Percentiles rank a stretch among this genome's conserved stretches.
Conservation (phyloP, 2,797 vertebrate species). For the Anguilla anguilla region DNA sequence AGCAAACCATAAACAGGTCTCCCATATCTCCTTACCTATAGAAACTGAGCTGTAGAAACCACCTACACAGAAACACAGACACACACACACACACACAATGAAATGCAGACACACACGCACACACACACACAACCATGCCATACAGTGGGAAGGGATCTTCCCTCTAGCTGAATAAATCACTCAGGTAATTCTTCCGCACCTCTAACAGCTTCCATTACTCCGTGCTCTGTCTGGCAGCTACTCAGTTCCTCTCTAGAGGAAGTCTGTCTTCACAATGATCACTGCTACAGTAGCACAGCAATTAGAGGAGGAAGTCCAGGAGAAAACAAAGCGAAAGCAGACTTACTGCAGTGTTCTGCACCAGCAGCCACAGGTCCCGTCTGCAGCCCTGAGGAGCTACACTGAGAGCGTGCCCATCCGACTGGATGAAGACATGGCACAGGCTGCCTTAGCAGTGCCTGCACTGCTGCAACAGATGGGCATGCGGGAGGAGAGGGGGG, state of each 20-base stretch:
- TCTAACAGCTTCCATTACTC: neutral
- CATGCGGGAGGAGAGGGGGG: neutral
- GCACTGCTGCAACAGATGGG: conserved; percentile 23
- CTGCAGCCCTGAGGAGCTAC: neutral
- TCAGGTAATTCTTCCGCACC: neutral
- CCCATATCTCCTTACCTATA: neutral
- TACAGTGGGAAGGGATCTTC: neutral
- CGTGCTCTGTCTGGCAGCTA: neutral
- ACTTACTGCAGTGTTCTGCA: neutral
- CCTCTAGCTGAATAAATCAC: neutral
- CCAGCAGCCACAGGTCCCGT: neutral
- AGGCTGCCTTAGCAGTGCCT: neutral
- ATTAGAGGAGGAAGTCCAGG: neutral
- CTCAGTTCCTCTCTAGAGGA: neutral
- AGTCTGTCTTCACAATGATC: too few species aligned
- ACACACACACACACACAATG: neutral
- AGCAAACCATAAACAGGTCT: neutral
- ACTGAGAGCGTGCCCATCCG: neutral
- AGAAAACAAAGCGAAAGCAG: neutral
- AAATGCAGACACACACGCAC: neutral
- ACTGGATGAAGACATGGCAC: neutral
- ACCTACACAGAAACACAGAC: neutral
- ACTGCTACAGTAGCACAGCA: neutral
- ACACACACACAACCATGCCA: neutral
- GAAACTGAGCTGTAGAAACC: neutral